These are phyloP conservation scores for Pterostichus niger DNA, from an alignment of 2,888 invertebrate species.

Conservation along the genomic window DNA sequence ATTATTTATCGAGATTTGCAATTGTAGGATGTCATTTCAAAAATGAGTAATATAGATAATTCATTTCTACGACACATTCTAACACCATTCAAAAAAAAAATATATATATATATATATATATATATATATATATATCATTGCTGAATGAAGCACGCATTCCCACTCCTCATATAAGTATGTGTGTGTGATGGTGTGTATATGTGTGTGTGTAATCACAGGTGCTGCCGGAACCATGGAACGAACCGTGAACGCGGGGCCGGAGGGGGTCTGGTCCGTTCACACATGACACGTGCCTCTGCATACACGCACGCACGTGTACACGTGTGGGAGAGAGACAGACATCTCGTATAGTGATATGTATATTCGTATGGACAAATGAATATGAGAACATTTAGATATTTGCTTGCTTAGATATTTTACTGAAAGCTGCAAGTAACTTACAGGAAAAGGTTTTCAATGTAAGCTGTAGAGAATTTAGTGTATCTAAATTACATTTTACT, in stretches of 20 bases:
- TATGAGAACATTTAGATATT: too few relatives aligned
- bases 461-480: too few relatives aligned
- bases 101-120: too few relatives aligned
- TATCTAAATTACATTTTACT: too few relatives aligned
- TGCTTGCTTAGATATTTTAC: too few relatives aligned
- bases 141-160: not conserved
- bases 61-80: not conserved
- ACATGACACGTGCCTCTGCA: slow-evolving; percentile 9
- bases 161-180: not conserved
- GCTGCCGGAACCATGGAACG: not conserved
- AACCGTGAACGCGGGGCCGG: not conserved
- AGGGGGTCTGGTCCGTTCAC: slow-evolving; percentile 1
- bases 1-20: too few relatives aligned
- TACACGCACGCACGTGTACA: not conserved
- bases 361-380: not conserved
- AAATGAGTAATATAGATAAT: too few relatives aligned
- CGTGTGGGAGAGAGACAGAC: not conserved
- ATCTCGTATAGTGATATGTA: not conserved
- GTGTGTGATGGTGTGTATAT: not conserved
- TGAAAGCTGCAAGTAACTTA: too few relatives aligned
- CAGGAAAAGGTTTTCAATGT: too few relatives aligned
- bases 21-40: too few relatives aligned
- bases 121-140: not conserved
- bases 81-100: too few relatives aligned
- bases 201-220: not conserved